Evolutionary conservation across 2,113 vertebrate genomes (phyloP).

Genomic region (Dicentrarchus labrax): DNA sequence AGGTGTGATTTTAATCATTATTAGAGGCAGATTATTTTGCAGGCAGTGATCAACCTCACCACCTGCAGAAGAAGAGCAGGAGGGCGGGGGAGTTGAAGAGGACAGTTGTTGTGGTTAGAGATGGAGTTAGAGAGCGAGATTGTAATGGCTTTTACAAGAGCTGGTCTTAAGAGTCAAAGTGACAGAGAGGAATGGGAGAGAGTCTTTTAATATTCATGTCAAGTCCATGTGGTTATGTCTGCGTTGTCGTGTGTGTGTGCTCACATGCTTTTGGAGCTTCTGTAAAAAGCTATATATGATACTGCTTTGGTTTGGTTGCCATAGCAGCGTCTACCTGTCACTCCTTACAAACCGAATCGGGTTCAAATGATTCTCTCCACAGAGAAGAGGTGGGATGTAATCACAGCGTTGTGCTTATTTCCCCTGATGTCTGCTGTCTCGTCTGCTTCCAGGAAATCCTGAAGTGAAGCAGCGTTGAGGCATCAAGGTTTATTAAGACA

Average conservation of each 20-base stretch:
- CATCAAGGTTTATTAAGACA: conserved; percentile 39
- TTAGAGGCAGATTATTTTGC: conserved; percentile 34
- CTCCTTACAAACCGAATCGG: conserved; percentile 67
- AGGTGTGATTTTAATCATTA: conserved; percentile 44
- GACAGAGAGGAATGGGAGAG: conserved; percentile 52
- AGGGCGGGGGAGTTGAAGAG: conserved; percentile 1
- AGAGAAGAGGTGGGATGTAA: conserved; percentile 71
- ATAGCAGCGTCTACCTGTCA: conserved; percentile 84
- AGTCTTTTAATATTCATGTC: conserved; percentile 72
- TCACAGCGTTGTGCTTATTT: conserved; percentile 74
- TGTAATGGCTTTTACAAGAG: conserved; percentile 61
- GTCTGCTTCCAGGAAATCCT: conserved; percentile 56
- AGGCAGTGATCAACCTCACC: conserved; percentile 34
- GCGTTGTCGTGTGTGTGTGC: conserved; percentile 37
- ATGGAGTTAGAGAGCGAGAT: conserved; percentile 19
- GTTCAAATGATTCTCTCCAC: conserved; percentile 70
- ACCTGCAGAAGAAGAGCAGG: conserved; percentile 31
- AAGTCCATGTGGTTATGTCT: conserved; percentile 54
- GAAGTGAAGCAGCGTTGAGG: conserved; percentile 17
- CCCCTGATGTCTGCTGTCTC: conserved; percentile 69
- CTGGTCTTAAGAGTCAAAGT: conserved; percentile 64
- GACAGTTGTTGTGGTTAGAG: conserved; percentile 43
- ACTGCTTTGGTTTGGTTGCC: conserved; percentile 79
- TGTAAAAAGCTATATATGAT: conserved; percentile 64
- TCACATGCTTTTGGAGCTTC: conserved; percentile 48